Conservation (phyloP, 1,140 invertebrate genomes). For the Tetragnatha versicolor region DNA sequence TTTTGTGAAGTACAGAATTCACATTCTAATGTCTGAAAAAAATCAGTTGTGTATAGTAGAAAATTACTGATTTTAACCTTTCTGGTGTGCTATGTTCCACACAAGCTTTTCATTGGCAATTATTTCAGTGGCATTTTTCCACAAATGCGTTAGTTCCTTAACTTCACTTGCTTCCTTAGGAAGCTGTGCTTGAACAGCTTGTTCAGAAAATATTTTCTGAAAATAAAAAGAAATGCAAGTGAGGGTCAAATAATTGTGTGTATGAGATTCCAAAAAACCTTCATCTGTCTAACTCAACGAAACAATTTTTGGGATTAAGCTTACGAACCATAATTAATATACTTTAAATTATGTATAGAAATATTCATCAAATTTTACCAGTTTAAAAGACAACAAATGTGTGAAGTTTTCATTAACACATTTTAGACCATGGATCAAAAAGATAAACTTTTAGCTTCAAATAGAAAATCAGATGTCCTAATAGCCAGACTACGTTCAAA, state of each 20-base stretch:
- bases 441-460: too few species aligned
- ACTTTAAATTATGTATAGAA: too few species aligned
- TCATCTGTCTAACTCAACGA: too few species aligned
- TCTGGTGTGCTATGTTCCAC: constrained; percentile 61
- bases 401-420: too few species aligned
- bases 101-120: constrained; percentile 70
- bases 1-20: background rate
- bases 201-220: constrained; percentile 87
- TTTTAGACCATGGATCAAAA: too few species aligned
- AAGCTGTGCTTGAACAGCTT: constrained; percentile 85
- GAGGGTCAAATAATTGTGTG: background rate
- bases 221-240: constrained; percentile 61
- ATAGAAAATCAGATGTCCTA: too few species aligned
- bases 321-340: too few species aligned
- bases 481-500: too few species aligned
- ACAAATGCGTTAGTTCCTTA: constrained; percentile 82
- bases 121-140: constrained; percentile 82
- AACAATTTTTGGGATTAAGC: too few species aligned
- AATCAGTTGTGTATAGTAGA: background rate
- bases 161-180: constrained; percentile 86
- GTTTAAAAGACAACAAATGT: too few species aligned
- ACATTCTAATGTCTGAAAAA: background rate
- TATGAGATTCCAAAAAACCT: too few species aligned
- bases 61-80: constrained; percentile 72
- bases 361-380: too few species aligned